Base-by-base conservation (phyloP, 2,113 vertebrate species). In the Semicossyphus pulcher region DNA sequence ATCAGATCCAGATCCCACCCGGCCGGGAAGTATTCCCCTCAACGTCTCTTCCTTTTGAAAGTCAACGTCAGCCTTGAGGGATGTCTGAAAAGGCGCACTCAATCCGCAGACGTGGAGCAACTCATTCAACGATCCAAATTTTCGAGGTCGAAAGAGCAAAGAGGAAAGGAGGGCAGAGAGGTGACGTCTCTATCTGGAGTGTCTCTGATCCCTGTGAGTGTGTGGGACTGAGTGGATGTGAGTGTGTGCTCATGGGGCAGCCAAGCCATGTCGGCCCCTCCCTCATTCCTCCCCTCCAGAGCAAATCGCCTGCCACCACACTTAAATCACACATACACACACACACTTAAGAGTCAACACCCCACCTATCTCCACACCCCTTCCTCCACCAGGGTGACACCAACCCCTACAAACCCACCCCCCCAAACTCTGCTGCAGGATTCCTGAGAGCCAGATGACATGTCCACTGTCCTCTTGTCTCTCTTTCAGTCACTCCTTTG, bases 121-220 rank as follows among this genome's bases (percentile, higher is more conserved):
- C 60, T 57, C 60, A 20, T 64, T 78, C 3, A 32, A 23, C 3
- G 3, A 44, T 68, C 51, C 62, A 10, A 60, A 74, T 72, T 2
- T 48, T 7, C 1, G 16, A 70, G 45, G 51, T 80, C 78, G 72
- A 78, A 57, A 81, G 48, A 78, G 58, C 44, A 31, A 26, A 26
- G 7, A 53, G 34, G n/a, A n/a, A n/a, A 28, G 47, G 52, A 77
- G 58, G 76, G 65, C 37, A 57, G 71, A n/a, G 75, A 45, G 81
- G 47, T 72, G 81, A 80, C 14, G 77, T 88, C 76, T 80, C 60
- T 86, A 76, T 89, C 82, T 79, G 76, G 57, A 86, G 63, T 78
- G 84, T 74, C 65, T 76, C 31, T 71, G 80, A 71, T 72, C 73
- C 73, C 62, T 75, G 36, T 45, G 78, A 61, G 79, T 77, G 79